These are phyloP conservation scores for Cyclopterus lumpus DNA, from an alignment of 2,797 vertebrate genomes.

Conservation along the genomic window DNA sequence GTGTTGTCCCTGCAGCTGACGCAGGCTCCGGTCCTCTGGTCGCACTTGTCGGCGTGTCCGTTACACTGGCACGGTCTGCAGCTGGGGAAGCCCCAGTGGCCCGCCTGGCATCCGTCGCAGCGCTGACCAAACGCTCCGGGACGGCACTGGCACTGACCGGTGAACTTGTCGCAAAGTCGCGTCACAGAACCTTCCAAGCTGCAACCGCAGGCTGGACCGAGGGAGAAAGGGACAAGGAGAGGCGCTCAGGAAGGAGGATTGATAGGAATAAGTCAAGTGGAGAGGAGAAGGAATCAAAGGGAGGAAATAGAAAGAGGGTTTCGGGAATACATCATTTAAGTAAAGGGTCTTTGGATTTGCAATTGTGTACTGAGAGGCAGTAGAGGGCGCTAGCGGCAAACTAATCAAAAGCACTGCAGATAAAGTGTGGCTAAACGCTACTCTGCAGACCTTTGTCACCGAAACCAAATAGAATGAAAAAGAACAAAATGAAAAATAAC, in stretches of 20 bases:
- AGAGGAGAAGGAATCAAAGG: background rate
- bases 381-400: constrained; percentile 57
- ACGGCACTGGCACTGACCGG: constrained; percentile 91
- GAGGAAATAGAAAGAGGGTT: background rate
- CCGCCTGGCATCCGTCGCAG: constrained; percentile 90
- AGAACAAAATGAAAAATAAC: background rate
- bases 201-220: constrained; percentile 88
- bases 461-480: background rate
- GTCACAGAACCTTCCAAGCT: constrained; percentile 89
- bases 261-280: background rate
- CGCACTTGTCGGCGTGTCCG: constrained; percentile 87
- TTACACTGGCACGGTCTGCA: constrained; percentile 93
- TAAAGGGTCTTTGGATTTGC: background rate
- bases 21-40: constrained; percentile 87
- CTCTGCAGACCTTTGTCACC: background rate
- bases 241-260: background rate
- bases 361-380: constrained; percentile 25
- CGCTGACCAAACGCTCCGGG: constrained; percentile 88
- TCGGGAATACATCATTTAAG: background rate
- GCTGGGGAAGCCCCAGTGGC: constrained; percentile 94
- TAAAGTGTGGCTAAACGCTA: background rate
- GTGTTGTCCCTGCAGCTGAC: constrained; percentile 88
- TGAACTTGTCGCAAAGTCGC: constrained; percentile 86
- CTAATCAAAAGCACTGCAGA: background rate
- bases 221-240: background rate